A percentile compares a stretch with the other conserved stretches of the same genome.
These are phyloP conservation scores for Isoperla grammatica DNA, from an alignment of 2,888 invertebrate genomes.

Conservation along the genomic window DNA sequence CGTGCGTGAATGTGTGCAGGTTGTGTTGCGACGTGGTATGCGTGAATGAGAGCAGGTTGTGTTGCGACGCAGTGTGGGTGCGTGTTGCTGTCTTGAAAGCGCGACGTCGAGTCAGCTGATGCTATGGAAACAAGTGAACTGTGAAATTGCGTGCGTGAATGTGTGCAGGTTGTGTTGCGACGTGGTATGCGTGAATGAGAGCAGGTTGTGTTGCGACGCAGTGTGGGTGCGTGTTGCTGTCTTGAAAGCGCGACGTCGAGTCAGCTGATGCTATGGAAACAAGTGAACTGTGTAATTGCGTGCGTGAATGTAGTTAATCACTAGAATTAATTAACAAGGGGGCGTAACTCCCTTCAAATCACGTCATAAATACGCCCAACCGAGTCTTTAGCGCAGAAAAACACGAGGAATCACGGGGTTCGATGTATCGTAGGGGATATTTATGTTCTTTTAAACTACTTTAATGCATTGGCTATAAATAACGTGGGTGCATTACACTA, in stretches of 20 bases:
- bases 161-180: no score
- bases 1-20: no score
- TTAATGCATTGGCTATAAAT: no score
- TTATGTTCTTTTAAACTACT: no score
- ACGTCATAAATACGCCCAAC: no score
- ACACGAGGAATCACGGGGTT: no score
- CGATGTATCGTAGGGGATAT: no score
- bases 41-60: no score
- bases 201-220: neutral
- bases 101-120: neutral
- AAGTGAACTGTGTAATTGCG: slow-evolving; percentile 11
- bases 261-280: slow-evolving; percentile 1
- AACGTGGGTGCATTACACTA: no score
- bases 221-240: neutral
- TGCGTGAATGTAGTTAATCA: slow-evolving; percentile 18
- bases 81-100: neutral
- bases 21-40: no score
- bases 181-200: no score
- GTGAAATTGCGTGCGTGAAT: slow-evolving; percentile 17
- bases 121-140: neutral
- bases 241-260: neutral
- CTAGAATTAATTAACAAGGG: slow-evolving; percentile 17
- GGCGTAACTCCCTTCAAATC: neutral
- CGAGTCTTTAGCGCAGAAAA: no score
- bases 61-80: neutral